Evolutionary conservation across 30 jellyfish, hydroid and myxozoan species (phyloP).

Genomic region (Pelagia noctiluca): DNA sequence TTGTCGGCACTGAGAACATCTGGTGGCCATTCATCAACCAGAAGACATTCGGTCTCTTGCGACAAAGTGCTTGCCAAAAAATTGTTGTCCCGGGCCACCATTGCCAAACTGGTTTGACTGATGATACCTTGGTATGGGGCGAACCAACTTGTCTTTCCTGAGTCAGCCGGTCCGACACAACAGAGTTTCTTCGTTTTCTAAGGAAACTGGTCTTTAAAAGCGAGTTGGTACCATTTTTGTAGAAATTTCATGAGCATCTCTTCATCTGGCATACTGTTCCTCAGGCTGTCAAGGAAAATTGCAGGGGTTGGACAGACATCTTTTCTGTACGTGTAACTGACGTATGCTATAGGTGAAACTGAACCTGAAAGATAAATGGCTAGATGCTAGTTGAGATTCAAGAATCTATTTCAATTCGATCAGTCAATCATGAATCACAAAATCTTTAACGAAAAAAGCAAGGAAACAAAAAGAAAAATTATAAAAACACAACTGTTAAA

Average conservation of each 20-base stretch:
- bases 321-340: constrained; percentile 12
- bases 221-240: constrained; percentile 19
- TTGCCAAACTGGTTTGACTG: background rate
- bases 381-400: too few species aligned
- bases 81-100: background rate
- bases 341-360: constrained; percentile 18
- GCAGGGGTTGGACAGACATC: constrained; percentile 3
- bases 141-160: constrained; percentile 52
- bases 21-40: constrained; percentile 18
- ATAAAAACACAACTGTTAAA: too few species aligned
- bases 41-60: background rate
- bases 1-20: background rate
- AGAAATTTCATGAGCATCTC: background rate
- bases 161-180: constrained; percentile 42
- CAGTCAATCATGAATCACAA: too few species aligned
- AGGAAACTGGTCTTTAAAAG: constrained; percentile 26
- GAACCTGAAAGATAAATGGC: too few species aligned
- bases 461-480: too few species aligned
- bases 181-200: constrained; percentile 12
- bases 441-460: too few species aligned
- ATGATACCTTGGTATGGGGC: constrained; percentile 31
- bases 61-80: constrained; percentile 4
- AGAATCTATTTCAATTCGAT: too few species aligned
- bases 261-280: constrained; percentile 17
- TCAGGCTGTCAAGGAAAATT: background rate